Evolutionary conservation across 2,113 vertebrate genomes (phyloP).

Genomic region (Syngnathoides biaculeatus): DNA sequence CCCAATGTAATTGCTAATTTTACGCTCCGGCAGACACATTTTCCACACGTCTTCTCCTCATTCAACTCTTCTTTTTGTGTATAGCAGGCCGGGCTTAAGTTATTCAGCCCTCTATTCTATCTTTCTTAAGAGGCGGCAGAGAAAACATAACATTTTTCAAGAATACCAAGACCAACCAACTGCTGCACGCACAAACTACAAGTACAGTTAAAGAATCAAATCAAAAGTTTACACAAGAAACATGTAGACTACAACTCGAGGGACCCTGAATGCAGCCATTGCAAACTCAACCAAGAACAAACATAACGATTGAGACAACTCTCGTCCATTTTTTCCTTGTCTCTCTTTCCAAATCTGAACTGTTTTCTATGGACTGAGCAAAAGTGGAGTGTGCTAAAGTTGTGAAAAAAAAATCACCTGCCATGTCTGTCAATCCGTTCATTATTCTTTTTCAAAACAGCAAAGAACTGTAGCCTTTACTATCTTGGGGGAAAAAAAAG

Average conservation of each 20-base stretch:
- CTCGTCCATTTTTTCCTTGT: not conserved
- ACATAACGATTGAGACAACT: not conserved
- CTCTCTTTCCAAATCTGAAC: not conserved
- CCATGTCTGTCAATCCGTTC: not conserved
- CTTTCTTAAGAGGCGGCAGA: constrained; percentile 24
- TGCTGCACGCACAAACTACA: not conserved
- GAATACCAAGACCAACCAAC: not conserved
- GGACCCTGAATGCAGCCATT: not conserved
- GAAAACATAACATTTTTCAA: constrained; percentile 18
- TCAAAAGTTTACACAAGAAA: constrained; percentile 22
- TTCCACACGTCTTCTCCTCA: constrained; percentile 72
- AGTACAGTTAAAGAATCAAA: constrained; percentile 26
- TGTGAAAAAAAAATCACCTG: not conserved
- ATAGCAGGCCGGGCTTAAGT: constrained; percentile 77
- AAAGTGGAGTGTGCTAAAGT: not conserved
- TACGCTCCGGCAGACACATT: constrained; percentile 88
- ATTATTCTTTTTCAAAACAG: not conserved
- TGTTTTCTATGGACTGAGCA: not conserved
- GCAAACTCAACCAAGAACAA: not conserved
- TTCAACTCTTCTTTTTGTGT: constrained; percentile 60
- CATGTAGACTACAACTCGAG: constrained; percentile 1
- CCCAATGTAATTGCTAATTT: constrained; percentile 96
- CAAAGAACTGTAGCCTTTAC: not conserved
- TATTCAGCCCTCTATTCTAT: constrained; percentile 73
- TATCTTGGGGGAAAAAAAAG: not conserved